Evolutionary conservation across 2,888 invertebrate genomes (phyloP).

Genomic region (Tetropium fuscum): DNA sequence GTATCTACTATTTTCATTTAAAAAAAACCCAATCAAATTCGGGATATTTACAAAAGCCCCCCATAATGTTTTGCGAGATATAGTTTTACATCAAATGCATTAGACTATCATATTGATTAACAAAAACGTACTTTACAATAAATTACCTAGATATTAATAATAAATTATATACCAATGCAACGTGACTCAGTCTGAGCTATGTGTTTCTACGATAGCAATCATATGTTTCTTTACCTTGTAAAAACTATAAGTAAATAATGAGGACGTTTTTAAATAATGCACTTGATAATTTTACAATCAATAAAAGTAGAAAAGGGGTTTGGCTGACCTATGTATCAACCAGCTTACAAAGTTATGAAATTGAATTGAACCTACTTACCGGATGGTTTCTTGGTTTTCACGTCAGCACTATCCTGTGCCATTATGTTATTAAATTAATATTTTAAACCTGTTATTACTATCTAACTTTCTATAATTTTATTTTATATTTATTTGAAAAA

Average conservation of each 20-base stretch:
- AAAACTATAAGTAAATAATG: background rate
- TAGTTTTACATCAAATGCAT: background rate
- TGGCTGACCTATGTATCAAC: background rate
- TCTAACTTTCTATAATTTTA: too few relatives aligned
- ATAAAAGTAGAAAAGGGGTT: constrained; percentile 35
- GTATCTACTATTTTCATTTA: too few relatives aligned
- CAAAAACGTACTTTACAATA: background rate
- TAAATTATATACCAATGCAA: constrained; percentile 8
- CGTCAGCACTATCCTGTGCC: constrained; percentile 47
- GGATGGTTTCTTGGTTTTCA: constrained; percentile 55
- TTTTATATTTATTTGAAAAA: background rate
- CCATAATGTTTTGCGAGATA: constrained; percentile 5
- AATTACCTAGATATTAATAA: constrained; percentile 1
- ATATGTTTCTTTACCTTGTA: background rate
- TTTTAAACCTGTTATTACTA: background rate
- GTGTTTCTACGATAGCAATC: background rate
- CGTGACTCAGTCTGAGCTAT: background rate
- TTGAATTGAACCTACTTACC: constrained; percentile 42
- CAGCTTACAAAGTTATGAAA: background rate
- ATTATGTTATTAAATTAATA: constrained; percentile 31
- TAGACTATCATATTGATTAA: constrained; percentile 19
- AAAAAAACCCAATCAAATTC: too few relatives aligned
- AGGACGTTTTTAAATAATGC: background rate
- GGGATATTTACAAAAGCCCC: constrained; percentile 9
- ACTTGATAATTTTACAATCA: constrained; percentile 21